These are phyloP conservation scores for Diglossa cyanea DNA, from an alignment of 2,797 vertebrate species.

Conservation along the genomic window DNA sequence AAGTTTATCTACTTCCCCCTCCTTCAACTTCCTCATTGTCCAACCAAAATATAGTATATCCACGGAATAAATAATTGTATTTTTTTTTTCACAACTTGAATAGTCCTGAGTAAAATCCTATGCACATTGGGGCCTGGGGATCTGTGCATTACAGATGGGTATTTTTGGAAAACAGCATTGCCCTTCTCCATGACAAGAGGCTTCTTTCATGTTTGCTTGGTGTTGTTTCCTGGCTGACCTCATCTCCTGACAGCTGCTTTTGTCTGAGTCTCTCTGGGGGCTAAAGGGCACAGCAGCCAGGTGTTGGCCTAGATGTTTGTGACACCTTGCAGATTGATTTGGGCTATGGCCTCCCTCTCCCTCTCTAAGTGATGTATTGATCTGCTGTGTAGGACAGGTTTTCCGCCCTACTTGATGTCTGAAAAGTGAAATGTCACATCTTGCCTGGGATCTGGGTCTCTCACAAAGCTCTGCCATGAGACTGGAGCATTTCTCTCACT, in stretches of 20 bases:
- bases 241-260: background rate
- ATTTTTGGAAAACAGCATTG: background rate
- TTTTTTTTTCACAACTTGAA: accelerated
- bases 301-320: background rate
- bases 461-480: accelerated
- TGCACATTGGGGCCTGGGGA: background rate
- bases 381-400: background rate
- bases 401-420: background rate
- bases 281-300: background rate
- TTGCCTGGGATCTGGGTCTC: background rate
- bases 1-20: background rate
- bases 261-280: background rate
- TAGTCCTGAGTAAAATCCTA: background rate
- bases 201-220: background rate
- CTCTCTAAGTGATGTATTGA: background rate
- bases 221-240: background rate
- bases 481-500: accelerated
- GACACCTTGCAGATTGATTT: background rate
- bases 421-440: background rate
- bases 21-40: accelerated
- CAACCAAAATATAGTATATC: background rate
- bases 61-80: background rate
- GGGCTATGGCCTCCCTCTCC: background rate
- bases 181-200: background rate
- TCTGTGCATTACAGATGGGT: background rate